A percentile compares a stretch with the other conserved stretches of the same genome.
Evolutionary conservation across 64 coral and sea anemone species (phyloP).

Genomic region (Exaiptasia diaphana): DNA sequence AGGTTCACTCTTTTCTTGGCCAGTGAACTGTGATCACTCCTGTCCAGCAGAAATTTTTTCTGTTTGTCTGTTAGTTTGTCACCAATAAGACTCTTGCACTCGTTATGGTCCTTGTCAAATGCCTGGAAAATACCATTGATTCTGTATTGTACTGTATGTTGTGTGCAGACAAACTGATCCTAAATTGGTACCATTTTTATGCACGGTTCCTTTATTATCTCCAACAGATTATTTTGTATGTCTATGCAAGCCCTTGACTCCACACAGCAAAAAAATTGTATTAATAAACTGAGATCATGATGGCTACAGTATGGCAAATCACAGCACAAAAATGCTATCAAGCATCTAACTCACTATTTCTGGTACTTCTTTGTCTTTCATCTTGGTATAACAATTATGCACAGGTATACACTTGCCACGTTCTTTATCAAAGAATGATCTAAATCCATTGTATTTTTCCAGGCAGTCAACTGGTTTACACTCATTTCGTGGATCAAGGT

Average conservation of each 20-base stretch:
- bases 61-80: constrained; percentile 69
- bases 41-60: constrained; percentile 49
- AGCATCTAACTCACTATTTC: constrained; percentile 70
- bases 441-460: constrained; percentile 92
- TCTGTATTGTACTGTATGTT: no score
- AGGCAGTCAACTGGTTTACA: constrained; percentile 81
- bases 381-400: constrained; percentile 82
- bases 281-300: no score
- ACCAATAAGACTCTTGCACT: constrained; percentile 77
- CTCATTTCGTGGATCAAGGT: constrained; percentile 72
- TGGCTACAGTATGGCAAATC: no score
- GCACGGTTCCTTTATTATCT: no score
- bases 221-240: no score
- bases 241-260: no score
- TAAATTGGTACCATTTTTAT: no score
- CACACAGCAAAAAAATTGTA: no score
- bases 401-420: constrained; percentile 72
- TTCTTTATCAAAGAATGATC: constrained; percentile 74
- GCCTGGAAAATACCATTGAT: constrained; percentile 2
- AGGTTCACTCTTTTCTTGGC: constrained; percentile 53
- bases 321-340: no score
- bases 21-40: constrained; percentile 63
- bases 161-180: no score
- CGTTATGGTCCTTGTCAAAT: constrained; percentile 66
- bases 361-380: constrained; percentile 61